These are phyloP conservation scores for Listrodromus nycthemerus DNA, from an alignment of 2,888 invertebrate species.

Conservation along the genomic window DNA sequence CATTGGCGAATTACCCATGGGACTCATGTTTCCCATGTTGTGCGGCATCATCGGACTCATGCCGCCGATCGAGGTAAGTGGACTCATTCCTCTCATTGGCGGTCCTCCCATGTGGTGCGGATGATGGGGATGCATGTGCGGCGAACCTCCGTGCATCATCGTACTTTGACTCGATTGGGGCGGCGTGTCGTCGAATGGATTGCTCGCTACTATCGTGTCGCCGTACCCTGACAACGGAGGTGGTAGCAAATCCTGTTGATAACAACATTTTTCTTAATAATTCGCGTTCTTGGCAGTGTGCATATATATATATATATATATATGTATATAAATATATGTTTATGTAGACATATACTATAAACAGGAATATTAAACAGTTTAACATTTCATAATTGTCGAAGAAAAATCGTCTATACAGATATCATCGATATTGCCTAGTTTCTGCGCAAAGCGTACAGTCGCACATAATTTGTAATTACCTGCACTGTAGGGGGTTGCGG, in stretches of 20 bases:
- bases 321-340: background rate
- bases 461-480: slow-evolving; percentile 69
- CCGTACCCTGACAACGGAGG: slow-evolving; percentile 95
- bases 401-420: background rate
- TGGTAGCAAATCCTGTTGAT: slow-evolving; percentile 90
- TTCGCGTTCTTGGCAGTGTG: background rate
- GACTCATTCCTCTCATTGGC: slow-evolving; percentile 89
- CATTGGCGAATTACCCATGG: slow-evolving; percentile 83
- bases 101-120: slow-evolving; percentile 88
- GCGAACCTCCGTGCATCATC: slow-evolving; percentile 85
- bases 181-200: slow-evolving; percentile 97
- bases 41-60: slow-evolving; percentile 85
- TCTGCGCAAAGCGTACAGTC: background rate
- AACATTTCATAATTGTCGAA: background rate
- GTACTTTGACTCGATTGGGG: slow-evolving; percentile 85
- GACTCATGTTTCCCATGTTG: slow-evolving; percentile 83
- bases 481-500: slow-evolving; percentile 89
- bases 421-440: background rate
- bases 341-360: background rate
- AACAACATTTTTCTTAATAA: no score
- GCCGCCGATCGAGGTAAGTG: slow-evolving; percentile 85
- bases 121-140: slow-evolving; percentile 85
- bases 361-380: background rate
- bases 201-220: slow-evolving; percentile 97
- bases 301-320: background rate